Evolutionary conservation across 2,888 invertebrate genomes (phyloP), one percentile per base, ranked within the genome.

Genomic region (Diarsia dahlii): DNA sequence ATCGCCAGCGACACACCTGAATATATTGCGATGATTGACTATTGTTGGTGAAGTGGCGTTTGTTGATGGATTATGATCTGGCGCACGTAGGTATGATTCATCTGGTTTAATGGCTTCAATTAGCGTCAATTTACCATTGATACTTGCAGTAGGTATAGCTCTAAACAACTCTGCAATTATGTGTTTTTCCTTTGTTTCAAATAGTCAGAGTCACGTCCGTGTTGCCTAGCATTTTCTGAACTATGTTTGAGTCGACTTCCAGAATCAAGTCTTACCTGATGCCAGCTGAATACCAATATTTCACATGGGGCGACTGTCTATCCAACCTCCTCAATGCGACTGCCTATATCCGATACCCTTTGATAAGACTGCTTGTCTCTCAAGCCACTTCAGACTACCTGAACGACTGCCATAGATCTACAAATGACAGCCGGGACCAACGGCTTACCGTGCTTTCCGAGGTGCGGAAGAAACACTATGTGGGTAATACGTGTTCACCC

Each of bases 1-100:
- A 87, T 87, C 69, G 76, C 64, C 65, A 50, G 69, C 77, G 82
- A 87, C 86, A 84, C 81, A 78, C 73, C 66, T 66, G 74, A 67
- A 83, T 81, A 71, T 75, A 74, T 76, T 82, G 48, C 73, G 72
- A 76, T 82, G 86, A 86, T 82, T 69, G 80, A 65, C 86, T 80
- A 85, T 86, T 85, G 86, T 87, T 83, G 68, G 63, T 54, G 46
- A 69, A 70, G 60, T 54, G 65, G 74, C 62, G 65, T 70, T 46
- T 73, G 58, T 68, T 71, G 72, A 54, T 39, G 64, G 58, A 77
- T 73, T 68, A 68, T 65, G 48, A 54, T 66, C 63, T 46, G 23
- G 34, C 48, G 60, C 80, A 78, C 87, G 80, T 87, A 76, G 80
- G 0, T 45, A 64, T 78, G 78, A 80, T 74, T 74, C 77, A 85